Evolutionary conservation across 2,888 invertebrate genomes (phyloP), one percentile per base, ranked within the genome.

Genomic region (Drosophila buzzatii): DNA sequence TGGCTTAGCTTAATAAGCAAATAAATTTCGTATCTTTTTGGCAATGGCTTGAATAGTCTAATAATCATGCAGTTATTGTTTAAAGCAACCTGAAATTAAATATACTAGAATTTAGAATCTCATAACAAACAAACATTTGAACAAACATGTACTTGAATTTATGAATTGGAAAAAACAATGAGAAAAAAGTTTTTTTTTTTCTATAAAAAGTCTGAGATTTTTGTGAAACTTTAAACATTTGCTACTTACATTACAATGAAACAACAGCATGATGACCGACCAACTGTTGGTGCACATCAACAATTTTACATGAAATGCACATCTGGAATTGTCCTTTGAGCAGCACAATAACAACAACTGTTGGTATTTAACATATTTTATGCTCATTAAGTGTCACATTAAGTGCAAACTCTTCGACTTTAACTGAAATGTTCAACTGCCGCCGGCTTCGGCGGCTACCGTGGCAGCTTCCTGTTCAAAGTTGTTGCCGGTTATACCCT

Each of bases 311-410:
- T 76, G 70, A 76, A 31, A 41, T 31, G n/a, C 47, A 45, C 62
- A 31, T 56, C 47, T 35, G 37, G 52, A 20, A 52, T 42, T 69
- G 59, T 73, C 41, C 73, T 56, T 37, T 37, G 59, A 8, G 18
- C n/a, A 45, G 39, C 14, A 57, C 55, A 82, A 60, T 39, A 69
- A 59, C 49, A 71, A 72, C 66, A 82, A 75, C 44, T 35, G 63
- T 45, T 64, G 51, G 57, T 73, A 75, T 76, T 83, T 82, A 83
- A 73, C 82, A 83, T 83, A 82, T 83, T 85, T 85, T 64, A 85
- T 85, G 79, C 82, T 85, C 85, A 79, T 82, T 85, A 85, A 82
- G 81, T 79, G 84, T 72, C 72, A 56, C 73, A 67, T 73, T 74
- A 76, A 85, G 74, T 85, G 82, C 70, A 73, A 81, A 62, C 63